Evolutionary conservation across 2,797 vertebrate species (phyloP).

Genomic region (Linurgus olivaceus): DNA sequence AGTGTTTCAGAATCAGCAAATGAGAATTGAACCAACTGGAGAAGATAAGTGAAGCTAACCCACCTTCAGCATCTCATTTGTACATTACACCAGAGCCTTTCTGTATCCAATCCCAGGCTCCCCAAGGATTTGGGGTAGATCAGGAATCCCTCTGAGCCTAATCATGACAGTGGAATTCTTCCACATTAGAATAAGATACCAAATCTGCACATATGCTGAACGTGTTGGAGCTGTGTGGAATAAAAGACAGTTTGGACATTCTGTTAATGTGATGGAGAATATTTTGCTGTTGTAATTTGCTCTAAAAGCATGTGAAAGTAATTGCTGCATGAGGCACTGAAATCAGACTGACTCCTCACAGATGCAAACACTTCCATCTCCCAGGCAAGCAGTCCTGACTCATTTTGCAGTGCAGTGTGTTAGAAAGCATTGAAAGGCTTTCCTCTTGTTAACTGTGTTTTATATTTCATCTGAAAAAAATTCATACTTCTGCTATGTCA

Average conservation of each 20-base stretch:
- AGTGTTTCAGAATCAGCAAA: slow-evolving; percentile 7
- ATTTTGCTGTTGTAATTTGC: slow-evolving; percentile 15
- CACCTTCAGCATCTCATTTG: slow-evolving; percentile 33
- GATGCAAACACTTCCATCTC: neutral
- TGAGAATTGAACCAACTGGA: neutral
- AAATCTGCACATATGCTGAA: neutral
- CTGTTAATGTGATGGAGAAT: neutral
- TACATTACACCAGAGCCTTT: neutral
- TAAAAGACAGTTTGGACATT: neutral
- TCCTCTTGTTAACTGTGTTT: neutral
- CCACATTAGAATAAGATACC: neutral
- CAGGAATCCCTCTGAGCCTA: slow-evolving; percentile 3
- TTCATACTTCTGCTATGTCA: neutral
- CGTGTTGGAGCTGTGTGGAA: neutral
- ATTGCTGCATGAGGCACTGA: neutral
- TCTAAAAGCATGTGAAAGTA: slow-evolving; percentile 3
- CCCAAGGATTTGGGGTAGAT: neutral
- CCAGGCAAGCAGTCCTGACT: neutral
- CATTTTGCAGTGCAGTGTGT: neutral
- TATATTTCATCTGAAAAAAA: neutral
- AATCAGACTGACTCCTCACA: neutral
- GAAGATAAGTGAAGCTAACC: neutral
- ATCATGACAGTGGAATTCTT: slow-evolving; percentile 1
- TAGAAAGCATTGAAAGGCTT: neutral
- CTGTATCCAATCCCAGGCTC: neutral